Base-by-base conservation (phyloP, 1,140 invertebrate genomes). In the Coenobita brevimanus region DNA sequence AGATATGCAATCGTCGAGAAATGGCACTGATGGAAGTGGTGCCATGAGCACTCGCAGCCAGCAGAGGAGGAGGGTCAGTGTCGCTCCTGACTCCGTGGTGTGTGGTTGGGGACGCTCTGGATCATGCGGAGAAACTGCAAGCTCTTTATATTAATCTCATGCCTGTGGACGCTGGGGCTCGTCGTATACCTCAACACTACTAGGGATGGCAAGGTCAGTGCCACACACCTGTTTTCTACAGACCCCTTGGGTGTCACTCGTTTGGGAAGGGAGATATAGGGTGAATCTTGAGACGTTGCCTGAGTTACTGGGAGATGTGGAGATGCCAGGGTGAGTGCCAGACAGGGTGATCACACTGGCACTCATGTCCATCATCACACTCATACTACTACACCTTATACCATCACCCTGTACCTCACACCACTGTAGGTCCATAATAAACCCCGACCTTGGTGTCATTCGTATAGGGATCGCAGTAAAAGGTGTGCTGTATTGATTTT, bases 401-500 rank as follows among this genome's bases (percentile, higher is more conserved):
- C 27, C 36, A 33, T 21, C 4, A 27, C 67, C 27, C 36, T 38
- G 67, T 71, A 27, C 33, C 17, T 71, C 15, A 33, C 17, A 30
- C 17, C 67, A n/a, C 36, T 71, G 3, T 13, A 27, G 21, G 46
- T 8, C 41, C 41, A 15, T 3, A n/a, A 6, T 24, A n/a, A 0
- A 43, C 1, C 0, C 43, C 36, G 43, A 41, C 71, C 10, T 43
- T 30, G 54, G 43, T 64, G 4, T 76, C 50, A 76, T 54, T 76
- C n/a, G 76, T 33, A 43, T 30, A 21, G 62, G 54, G 54, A 36
- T n/a, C 33, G 43, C 30, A 69, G 71, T 87, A 69, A 73, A 79
- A 87, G 84, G 84, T 76, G 76, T 87, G 84, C 64, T 71, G 78
- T 87, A 87, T 87, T 81, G 84, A 87, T 87, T 87, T 87, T 87